Evolutionary conservation across 2,797 vertebrate genomes (phyloP).

Genomic region (Sebastes trivittatus): DNA sequence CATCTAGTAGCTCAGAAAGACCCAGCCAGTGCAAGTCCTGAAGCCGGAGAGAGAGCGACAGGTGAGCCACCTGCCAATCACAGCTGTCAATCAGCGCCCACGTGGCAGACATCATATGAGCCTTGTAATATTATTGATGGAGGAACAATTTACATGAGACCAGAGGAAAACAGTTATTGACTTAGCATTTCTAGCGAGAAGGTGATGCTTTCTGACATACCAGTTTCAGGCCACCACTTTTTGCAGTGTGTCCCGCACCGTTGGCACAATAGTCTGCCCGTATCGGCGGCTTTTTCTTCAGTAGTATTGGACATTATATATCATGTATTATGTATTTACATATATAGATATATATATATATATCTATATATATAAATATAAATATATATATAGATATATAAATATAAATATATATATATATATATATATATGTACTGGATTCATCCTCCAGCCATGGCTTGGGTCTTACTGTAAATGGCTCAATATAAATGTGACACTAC

Average conservation of each 20-base stretch:
- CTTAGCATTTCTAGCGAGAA: too few species aligned
- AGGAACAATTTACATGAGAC: too few species aligned
- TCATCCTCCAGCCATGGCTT: neutral
- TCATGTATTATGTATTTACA: too few species aligned
- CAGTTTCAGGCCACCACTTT: too few species aligned
- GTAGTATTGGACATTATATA: neutral
- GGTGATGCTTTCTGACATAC: too few species aligned
- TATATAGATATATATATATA: rapidly evolving
- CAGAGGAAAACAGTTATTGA: too few species aligned
- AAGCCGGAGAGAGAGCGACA: neutral
- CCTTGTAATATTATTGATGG: neutral
- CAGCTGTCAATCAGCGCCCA: neutral
- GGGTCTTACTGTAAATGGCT: neutral
- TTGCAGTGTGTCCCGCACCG: too few species aligned
- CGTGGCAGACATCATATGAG: neutral
- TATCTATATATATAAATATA: too few species aligned
- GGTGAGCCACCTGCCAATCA: neutral
- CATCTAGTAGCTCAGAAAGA: neutral
- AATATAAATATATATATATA: too few species aligned
- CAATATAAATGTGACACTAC: neutral
- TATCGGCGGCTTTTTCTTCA: too few species aligned
- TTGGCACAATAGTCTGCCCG: too few species aligned
- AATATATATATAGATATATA: too few species aligned
- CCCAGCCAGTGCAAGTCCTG: neutral
- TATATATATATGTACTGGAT: neutral